Base-by-base conservation (phyloP, 2,888 invertebrate genomes). In the Synanthedon tipuliformis region DNA sequence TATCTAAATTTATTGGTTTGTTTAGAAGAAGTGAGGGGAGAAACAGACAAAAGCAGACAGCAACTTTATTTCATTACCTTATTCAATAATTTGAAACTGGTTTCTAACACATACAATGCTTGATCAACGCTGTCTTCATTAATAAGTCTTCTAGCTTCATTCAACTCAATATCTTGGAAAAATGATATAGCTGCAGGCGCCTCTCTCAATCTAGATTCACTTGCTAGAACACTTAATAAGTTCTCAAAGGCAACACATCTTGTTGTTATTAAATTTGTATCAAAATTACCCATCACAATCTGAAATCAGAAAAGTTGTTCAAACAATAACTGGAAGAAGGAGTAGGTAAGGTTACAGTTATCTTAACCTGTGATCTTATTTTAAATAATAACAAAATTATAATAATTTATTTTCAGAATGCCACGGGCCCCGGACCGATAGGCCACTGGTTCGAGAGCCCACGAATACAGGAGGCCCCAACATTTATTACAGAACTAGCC, bases 251-350 rank as follows among this genome's bases (percentile, higher is more conserved):
- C 90, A 1, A 82, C 75, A 71, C 92, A 91, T 60, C 94, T 82
- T 45, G 88, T 83, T 3, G 89, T 89, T 65, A 93, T 93, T 51
- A 93, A 73, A 59, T 88, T 90, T 12, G 90, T 88, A 52, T 92
- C 91, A 67, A 93, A 94, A 69, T 94, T 94, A 1, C 93, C 93
- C 60, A 91, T 76, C 4, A 93, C 67, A 56, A 89, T 89, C 89
- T 89, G 79, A 54, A 81, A 81, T 60, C 11, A 34, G 34, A 34
- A 34, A 10, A 34, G 34, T 34, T 34, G 34, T 34, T 34, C 34
- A 34, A 34, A 34, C 7, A 34, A 34, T 34, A 34, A 34, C 34
- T 34, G 7, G 34, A 34, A 34, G 34, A 34, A 34, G 27, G 27
- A 27, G 27, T 3, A 27, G 23, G 23, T 5, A 4, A 4, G 23